phyloP scores from a whole-genome alignment of 2,113 vertebrate species.

The Cephalopholis sonnerati region DNA sequence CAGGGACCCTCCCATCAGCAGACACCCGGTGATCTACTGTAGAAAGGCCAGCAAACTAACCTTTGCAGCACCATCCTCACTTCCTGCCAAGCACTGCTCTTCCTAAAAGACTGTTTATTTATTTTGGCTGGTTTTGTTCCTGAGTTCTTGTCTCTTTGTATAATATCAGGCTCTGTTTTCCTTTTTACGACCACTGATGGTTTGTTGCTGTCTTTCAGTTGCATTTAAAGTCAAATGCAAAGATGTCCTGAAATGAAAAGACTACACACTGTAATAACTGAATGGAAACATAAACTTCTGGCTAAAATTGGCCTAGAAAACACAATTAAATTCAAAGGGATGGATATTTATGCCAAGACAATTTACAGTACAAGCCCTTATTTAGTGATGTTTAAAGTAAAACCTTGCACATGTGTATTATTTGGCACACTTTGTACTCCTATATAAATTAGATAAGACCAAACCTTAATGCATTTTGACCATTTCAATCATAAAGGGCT shows the following conservation, averaged over 20 bases:
- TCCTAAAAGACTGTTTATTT: constrained; percentile 45
- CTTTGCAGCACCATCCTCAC: constrained; percentile 70
- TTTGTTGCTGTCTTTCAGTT: constrained; percentile 13
- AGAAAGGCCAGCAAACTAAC: constrained; percentile 81
- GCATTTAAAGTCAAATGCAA: constrained; percentile 36
- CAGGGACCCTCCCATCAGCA: constrained; percentile 65
- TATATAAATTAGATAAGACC: neutral
- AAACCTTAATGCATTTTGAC: too few species aligned
- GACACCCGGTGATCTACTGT: constrained; percentile 78
- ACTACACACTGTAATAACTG: neutral
- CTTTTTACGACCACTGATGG: constrained; percentile 2
- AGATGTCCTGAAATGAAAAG: neutral
- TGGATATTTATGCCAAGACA: neutral
- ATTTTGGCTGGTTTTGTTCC: constrained; percentile 39
- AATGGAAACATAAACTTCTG: neutral
- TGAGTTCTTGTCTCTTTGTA: constrained; percentile 25
- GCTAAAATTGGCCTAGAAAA: neutral
- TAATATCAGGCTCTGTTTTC: constrained; percentile 4
- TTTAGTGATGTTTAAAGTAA: neutral
- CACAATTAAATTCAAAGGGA: neutral
- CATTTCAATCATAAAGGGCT: too few species aligned
- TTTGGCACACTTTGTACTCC: neutral
- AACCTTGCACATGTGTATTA: neutral
- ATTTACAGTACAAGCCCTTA: neutral
- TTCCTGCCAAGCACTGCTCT: constrained; percentile 42